Evolutionary conservation across 2,797 vertebrate genomes (phyloP).

Genomic region (Danio tinwini): DNA sequence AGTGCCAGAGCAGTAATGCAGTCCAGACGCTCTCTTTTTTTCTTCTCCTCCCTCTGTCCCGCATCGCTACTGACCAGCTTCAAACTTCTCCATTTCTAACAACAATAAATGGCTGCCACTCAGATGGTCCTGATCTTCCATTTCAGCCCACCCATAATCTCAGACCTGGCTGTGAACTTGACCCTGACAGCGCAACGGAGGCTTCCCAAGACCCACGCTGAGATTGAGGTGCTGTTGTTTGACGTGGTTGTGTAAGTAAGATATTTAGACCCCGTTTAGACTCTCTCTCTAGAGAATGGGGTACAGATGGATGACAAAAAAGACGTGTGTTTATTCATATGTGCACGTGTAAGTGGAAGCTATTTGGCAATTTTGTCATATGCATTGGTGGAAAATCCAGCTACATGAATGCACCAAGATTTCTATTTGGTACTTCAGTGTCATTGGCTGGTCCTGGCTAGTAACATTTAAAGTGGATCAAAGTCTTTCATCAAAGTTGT

Average conservation of each 20-base stretch:
- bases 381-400: neutral
- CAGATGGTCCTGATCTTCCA: slow-evolving; percentile 66
- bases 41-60: slow-evolving; percentile 67
- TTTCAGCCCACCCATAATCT: slow-evolving; percentile 58
- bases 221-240: slow-evolving; percentile 58
- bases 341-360: slow-evolving; percentile 45
- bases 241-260: slow-evolving; percentile 70
- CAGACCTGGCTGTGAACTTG: slow-evolving; percentile 44
- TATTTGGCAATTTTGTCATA: slow-evolving; percentile 8
- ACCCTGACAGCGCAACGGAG: slow-evolving; percentile 28
- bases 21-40: slow-evolving; percentile 72
- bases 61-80: slow-evolving; percentile 79
- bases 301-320: slow-evolving; percentile 69
- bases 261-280: slow-evolving; percentile 60
- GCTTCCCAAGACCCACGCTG: slow-evolving; percentile 13
- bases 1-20: slow-evolving; percentile 76
- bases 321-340: slow-evolving; percentile 56
- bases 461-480: too few relatives aligned
- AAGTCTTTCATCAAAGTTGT: too few relatives aligned
- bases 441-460: too few relatives aligned
- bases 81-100: slow-evolving; percentile 78
- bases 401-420: too few relatives aligned
- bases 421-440: too few relatives aligned
- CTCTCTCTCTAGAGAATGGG: slow-evolving; percentile 65
- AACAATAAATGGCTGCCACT: slow-evolving; percentile 78